Base-by-base conservation (phyloP, 2,797 vertebrate species). In the Acanthopagrus latus region DNA sequence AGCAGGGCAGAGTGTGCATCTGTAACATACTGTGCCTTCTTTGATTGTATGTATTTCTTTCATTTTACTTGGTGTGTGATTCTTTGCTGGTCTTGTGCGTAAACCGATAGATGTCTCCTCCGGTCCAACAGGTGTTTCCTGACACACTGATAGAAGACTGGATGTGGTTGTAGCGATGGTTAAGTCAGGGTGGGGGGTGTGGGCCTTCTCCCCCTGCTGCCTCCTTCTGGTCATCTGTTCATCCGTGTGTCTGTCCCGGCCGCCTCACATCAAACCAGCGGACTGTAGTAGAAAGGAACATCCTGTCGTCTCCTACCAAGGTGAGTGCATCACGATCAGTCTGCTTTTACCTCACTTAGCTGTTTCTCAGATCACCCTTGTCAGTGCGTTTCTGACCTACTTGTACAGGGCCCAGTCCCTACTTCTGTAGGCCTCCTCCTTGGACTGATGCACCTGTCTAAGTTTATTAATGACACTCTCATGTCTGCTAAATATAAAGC, bases 251-350 rank as follows among this genome's bases (percentile, higher is more conserved):
- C 64, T 89, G 79, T 91, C 86, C 51, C 87, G 88, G 80, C 71
- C 86, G 71, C 86, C 86, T 16, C 57, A 54, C 38, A 0, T 84
- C 51, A 90, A 84, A 70, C 79, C 84, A 20, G 71, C 85, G 16
- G 91, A 93, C 70, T 94, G 93, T 64, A 89, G 68, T 25, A 83
- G 86, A 50, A 93, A 87, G 52, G 93, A 92, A 23, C 93, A 94
- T 76, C 93, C 93, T 0, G 72, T 93, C 0, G 76, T 88, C 48
- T 83, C 83, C 16, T 85, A 91, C 23, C 85, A 89, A 89, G 88
- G 92, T 92, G 68, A 84, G 85, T 3, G 1, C 18, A 10, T 69
- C 44, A 8, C 0, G 3, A 17, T 5, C 23, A 2, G 9, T 16
- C 25, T 29, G 52, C 23, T 16, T 52, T 52, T 11, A 51, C 48